Base-by-base conservation (phyloP, 2,888 invertebrate species). In the Tipula helvola region DNA sequence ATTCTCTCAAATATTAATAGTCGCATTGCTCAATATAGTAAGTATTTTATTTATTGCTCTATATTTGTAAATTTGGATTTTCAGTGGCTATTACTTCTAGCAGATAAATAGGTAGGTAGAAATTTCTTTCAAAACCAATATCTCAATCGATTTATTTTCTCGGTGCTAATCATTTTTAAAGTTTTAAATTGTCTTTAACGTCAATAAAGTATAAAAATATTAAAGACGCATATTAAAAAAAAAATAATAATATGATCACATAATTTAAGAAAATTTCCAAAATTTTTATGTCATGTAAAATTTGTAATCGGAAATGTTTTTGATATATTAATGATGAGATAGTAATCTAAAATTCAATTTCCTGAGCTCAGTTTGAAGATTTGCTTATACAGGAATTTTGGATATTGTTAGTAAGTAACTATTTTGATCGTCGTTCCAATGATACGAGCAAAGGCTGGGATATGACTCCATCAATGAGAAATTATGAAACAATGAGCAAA, bases 401-500 rank as follows among this genome's bases (percentile, higher is more conserved):
- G 71, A 71, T 71, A 71, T 71, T 28, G 71, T 71, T 28, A 71
- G 71, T 71, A 71, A 71, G 71, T 71, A 71, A 71, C 71, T 71
- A 71, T 71, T 71, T 71, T 71, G 71, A 71, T 71, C 28, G 10
- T 10, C 71, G n/a, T 71, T 28, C 5, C 10, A 71, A 71, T 3
- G 71, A 5, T 1, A 28, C 28, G 28, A 71, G 71, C 12, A 57
- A 57, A 52, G 5, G 16, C 8, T 57, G 39, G n/a, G 84, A 84
- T 39, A n/a, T n/a, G n/a, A 39, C 39, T 84, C 39, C 36, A 84
- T 13, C 36, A 39, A 84, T 84, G 84, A 84, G 84, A 84, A 84
- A 84, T 84, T 84, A 84, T 84, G 84, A 84, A 84, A 84, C 84
- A 84, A 84, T 39, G 84, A 84, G 84, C 84, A 41, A 84, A 39